phyloP scores from a whole-genome alignment of 1,140 invertebrate species.

The Capitella teleta region DNA sequence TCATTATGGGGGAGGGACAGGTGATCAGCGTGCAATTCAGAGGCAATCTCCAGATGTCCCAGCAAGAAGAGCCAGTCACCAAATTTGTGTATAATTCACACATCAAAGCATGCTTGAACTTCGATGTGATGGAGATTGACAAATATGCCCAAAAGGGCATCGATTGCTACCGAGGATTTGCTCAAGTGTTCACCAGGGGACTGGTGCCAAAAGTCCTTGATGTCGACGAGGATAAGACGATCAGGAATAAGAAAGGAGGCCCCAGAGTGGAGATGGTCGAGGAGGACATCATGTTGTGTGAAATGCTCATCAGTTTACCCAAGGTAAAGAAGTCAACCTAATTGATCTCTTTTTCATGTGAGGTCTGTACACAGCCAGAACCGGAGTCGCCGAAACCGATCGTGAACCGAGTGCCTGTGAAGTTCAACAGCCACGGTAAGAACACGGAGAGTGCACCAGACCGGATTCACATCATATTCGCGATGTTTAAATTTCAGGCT shows the following conservation, averaged over 20 bases:
- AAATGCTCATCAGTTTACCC: constrained; percentile 23
- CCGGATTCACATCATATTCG: not conserved
- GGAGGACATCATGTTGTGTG: constrained; percentile 16
- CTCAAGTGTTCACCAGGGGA: constrained; percentile 19
- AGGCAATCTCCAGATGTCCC: constrained; percentile 18
- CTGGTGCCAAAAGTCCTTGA: constrained; percentile 7
- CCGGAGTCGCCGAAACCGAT: constrained; percentile 26
- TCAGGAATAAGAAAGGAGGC: not conserved
- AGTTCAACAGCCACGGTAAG: constrained; percentile 19
- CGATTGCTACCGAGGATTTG: constrained; percentile 25
- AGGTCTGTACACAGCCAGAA: constrained; percentile 19
- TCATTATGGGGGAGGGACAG: constrained; percentile 24
- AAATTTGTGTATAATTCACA: constrained; percentile 18
- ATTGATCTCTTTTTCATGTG: too few species aligned
- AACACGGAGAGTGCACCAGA: constrained; percentile 14
- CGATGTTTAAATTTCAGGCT: constrained; percentile 14
- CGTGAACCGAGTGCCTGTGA: constrained; percentile 16
- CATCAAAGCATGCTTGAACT: constrained; percentile 13
- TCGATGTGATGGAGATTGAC: constrained; percentile 21
- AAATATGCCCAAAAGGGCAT: constrained; percentile 28
- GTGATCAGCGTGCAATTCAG: constrained; percentile 19
- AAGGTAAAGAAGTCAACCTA: too few species aligned
- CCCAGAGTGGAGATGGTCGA: not conserved
- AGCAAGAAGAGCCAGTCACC: constrained; percentile 5
- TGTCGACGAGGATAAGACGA: not conserved